Evolutionary conservation across 53 echinoderm and acorn worm genomes (phyloP), one percentile per base, ranked within the genome.

Genomic region (Henricia sp.): DNA sequence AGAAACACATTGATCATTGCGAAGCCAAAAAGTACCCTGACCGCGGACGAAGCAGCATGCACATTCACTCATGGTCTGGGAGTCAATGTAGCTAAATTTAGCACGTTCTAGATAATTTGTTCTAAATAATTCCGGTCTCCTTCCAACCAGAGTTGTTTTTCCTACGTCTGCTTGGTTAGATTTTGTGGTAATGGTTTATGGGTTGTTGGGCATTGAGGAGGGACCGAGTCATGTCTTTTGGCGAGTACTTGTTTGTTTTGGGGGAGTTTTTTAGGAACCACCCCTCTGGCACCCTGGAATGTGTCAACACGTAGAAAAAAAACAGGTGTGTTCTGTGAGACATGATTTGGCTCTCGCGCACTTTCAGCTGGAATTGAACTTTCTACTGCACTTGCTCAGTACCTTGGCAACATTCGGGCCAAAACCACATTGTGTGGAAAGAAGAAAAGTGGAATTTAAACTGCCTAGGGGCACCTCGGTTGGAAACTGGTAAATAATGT

Each of bases 291-390:
- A 29, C 48, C 24, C 34, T 32, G 35, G 19, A 9, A 34, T 20
- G 33, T 34, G 39, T 41, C 55, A 74, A 26, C 16, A n/a, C 14
- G 10, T 41, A 42, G 37, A 28, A 17, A 37, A 72, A 76, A 76
- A 76, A 76, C 76, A 76, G 76, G 59, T 58, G 76, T 43, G 40
- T 74, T 56, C 3, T 41, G 12, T 25, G 19, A 57, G 42, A 19
- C 17, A 76, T n/a, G 42, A 67, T 67, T 41, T 76, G 76, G 76
- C 41, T 59, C 42, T 76, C 36, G 76, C n/a, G n/a, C 58, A 58
- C 76, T 58, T 76, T 76, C 48, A 43, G 56, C 39, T 59, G 42
- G 59, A 59, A 11, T n/a, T 42, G 59, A 76, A 76, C 57, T 58
- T n/a, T n/a, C n/a, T n/a, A n/a, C 40, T 58, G 58, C 76, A 76